A percentile compares a stretch with the other conserved stretches of the same genome.
These are phyloP conservation scores for Menura novaehollandiae DNA, from an alignment of 2,113 vertebrate species.

Conservation along the genomic window DNA sequence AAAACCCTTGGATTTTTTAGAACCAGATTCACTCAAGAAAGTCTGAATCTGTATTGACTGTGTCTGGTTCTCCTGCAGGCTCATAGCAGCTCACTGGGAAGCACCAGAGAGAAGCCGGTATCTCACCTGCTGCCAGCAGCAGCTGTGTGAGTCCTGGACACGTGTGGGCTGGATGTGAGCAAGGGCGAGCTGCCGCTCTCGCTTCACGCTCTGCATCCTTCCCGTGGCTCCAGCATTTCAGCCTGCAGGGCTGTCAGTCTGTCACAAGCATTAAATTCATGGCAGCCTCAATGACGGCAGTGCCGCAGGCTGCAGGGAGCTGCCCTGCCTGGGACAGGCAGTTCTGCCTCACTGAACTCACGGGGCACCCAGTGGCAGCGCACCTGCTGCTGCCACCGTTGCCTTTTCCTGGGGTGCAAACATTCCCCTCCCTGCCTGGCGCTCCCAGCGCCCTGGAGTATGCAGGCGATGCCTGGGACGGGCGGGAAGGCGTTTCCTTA, in stretches of 20 bases:
- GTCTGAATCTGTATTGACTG: not conserved
- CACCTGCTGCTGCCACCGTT: not conserved
- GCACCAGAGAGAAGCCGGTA: not conserved
- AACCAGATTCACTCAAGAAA: not conserved
- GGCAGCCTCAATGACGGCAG: not conserved
- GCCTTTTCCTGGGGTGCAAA: not conserved
- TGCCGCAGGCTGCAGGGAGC: not conserved
- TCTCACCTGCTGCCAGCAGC: not conserved
- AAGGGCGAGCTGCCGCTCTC: not conserved
- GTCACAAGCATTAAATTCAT: not conserved
- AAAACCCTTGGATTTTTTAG: not conserved
- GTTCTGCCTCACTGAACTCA: not conserved
- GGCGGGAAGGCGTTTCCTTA: rapidly evolving
- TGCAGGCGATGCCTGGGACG: not conserved
- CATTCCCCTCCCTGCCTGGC: not conserved
- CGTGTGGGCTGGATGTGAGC: not conserved
- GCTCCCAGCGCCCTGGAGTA: rapidly evolving
- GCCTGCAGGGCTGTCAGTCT: not conserved
- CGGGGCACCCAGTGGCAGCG: not conserved
- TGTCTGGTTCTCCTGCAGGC: not conserved
- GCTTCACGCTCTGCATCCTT: not conserved
- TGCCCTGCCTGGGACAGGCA: not conserved
- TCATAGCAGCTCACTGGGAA: not conserved
- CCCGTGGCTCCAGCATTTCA: not conserved
- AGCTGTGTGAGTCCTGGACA: not conserved